Percentiles rank a stretch among this genome's conserved stretches.
These are phyloP conservation scores for Machimus atricapillus DNA, from an alignment of 2,888 invertebrate species.

Conservation along the genomic window DNA sequence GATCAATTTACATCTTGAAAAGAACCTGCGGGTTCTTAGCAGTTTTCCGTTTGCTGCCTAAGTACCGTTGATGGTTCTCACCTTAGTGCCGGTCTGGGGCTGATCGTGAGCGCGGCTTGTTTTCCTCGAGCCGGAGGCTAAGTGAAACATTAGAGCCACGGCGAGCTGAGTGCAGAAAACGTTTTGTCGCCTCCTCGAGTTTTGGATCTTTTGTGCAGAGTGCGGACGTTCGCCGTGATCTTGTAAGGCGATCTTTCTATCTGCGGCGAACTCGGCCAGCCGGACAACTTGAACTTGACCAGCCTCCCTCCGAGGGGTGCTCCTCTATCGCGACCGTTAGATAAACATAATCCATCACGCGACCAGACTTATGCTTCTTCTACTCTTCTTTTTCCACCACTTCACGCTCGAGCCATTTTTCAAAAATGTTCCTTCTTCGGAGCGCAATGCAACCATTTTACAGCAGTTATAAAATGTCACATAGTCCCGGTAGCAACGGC, in stretches of 20 bases:
- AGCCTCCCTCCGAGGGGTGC: not conserved
- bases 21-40: slow-evolving; percentile 25
- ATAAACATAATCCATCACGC: not conserved
- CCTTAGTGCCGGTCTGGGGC: slow-evolving; percentile 4
- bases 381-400: not conserved
- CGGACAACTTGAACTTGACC: not conserved
- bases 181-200: not conserved
- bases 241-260: not conserved
- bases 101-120: not conserved
- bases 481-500: too few relatives aligned
- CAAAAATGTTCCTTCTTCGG: not conserved
- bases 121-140: not conserved
- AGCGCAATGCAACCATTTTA: not conserved
- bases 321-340: not conserved
- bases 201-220: not conserved
- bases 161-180: not conserved
- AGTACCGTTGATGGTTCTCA: slow-evolving; percentile 34
- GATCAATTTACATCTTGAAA: slow-evolving; percentile 19
- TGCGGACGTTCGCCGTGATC: not conserved
- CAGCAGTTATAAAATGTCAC: too few relatives aligned
- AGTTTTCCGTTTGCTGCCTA: slow-evolving; percentile 14
- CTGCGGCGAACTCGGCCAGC: not conserved
- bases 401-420: not conserved
- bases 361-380: not conserved
- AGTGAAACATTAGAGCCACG: not conserved